phyloP scores from a whole-genome alignment of 2,797 vertebrate species.

The Spinibarbus caldwelli region DNA sequence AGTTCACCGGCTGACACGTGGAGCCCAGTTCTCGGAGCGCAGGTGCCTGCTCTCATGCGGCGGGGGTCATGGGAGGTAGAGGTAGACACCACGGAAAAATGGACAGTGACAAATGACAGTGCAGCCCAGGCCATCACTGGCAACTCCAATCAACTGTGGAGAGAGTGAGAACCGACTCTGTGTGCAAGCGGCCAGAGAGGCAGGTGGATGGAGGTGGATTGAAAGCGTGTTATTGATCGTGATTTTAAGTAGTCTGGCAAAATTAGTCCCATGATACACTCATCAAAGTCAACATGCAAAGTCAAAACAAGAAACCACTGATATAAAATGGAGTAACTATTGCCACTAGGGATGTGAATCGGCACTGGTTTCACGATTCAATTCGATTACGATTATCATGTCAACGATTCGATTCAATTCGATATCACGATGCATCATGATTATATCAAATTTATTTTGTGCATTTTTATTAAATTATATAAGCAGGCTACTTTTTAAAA shows the following conservation, averaged over 20 bases:
- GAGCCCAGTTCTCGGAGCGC: constrained; percentile 2
- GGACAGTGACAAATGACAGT: constrained; percentile 58
- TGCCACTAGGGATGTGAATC: too few relatives aligned
- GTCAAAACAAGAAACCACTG: background rate
- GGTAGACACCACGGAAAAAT: constrained; percentile 45
- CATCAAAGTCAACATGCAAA: constrained; percentile 2
- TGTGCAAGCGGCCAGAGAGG: background rate
- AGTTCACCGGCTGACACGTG: background rate
- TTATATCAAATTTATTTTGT: too few relatives aligned
- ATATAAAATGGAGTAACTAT: background rate
- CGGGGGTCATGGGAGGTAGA: constrained; percentile 30
- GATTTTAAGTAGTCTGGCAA: constrained; percentile 18
- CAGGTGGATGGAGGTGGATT: constrained; percentile 5
- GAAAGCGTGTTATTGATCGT: background rate
- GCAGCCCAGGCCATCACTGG: constrained; percentile 33
- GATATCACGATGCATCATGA: too few relatives aligned
- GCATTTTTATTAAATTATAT: too few relatives aligned
- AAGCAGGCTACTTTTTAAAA: too few relatives aligned
- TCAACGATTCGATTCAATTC: too few relatives aligned
- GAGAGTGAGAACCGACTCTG: background rate
- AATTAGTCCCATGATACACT: background rate
- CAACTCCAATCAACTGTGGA: constrained; percentile 32
- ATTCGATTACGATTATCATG: too few relatives aligned
- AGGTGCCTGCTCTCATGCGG: constrained; percentile 22
- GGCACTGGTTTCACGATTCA: too few relatives aligned